These are phyloP conservation scores for Oreochromis niloticus DNA, from an alignment of 2,113 vertebrate genomes.

Conservation along the genomic window DNA sequence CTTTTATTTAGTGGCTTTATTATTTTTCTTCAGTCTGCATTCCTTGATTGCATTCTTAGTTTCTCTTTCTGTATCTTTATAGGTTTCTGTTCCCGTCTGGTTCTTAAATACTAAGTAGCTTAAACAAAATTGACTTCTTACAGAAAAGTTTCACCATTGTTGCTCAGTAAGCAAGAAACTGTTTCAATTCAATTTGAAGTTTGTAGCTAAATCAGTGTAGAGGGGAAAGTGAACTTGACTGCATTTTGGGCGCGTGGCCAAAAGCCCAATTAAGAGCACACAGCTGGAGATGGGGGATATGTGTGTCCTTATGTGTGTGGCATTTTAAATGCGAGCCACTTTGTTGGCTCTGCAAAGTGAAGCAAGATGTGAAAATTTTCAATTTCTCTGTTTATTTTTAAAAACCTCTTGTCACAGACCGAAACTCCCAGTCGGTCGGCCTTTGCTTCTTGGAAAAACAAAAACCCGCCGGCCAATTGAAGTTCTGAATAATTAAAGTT, in stretches of 20 bases:
- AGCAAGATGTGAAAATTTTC: background rate
- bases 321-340: slow-evolving; percentile 35
- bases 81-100: background rate
- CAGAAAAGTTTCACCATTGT: slow-evolving; percentile 28
- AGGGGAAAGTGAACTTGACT: background rate
- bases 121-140: slow-evolving; percentile 26
- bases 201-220: background rate
- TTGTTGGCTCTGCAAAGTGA: background rate
- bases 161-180: slow-evolving; percentile 40
- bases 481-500: slow-evolving; percentile 50
- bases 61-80: background rate
- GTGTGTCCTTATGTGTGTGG: background rate
- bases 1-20: background rate
- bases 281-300: background rate
- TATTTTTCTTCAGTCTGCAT: background rate
- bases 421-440: background rate
- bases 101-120: slow-evolving; percentile 42
- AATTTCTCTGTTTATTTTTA: background rate
- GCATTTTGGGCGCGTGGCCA: background rate
- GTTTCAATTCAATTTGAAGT: slow-evolving; percentile 13
- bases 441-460: background rate
- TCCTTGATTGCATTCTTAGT: slow-evolving; percentile 18
- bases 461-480: slow-evolving; percentile 35
- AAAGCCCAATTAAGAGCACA: slow-evolving; percentile 25
- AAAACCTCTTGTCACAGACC: background rate